phyloP scores from a whole-genome alignment of 1,140 invertebrate species.

The Steinernema feltiae region DNA sequence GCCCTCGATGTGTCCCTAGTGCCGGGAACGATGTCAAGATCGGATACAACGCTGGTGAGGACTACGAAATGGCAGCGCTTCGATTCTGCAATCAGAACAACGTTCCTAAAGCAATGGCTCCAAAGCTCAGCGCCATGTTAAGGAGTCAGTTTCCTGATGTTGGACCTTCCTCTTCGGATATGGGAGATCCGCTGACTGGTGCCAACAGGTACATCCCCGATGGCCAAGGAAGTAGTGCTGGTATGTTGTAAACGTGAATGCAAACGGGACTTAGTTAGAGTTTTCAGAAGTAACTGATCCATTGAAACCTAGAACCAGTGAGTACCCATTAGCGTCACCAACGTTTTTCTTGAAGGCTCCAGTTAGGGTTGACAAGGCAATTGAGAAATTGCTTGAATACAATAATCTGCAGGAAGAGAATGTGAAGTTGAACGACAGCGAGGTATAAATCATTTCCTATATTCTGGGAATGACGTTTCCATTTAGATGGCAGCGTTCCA shows the following conservation, averaged over 20 bases:
- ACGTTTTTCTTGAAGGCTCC: not conserved
- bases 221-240: not conserved
- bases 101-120: conserved; percentile 59
- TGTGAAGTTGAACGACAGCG: conserved; percentile 12
- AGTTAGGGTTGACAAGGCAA: conserved; percentile 38
- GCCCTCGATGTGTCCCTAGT: conserved; percentile 86
- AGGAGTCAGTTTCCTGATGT: conserved; percentile 19
- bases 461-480: too few relatives aligned
- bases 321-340: not conserved
- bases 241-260: not conserved
- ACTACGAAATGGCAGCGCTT: conserved; percentile 67
- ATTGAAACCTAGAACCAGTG: not conserved
- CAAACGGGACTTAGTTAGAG: not conserved
- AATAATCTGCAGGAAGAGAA: conserved; percentile 36
- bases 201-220: conserved; percentile 68
- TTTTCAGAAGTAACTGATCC: not conserved
- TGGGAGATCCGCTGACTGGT: conserved; percentile 61
- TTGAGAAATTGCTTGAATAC: conserved; percentile 39
- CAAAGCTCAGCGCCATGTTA: conserved; percentile 60
- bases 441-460: too few relatives aligned
- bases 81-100: conserved; percentile 69
- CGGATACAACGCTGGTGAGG: conserved; percentile 74
- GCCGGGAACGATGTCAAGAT: conserved; percentile 81
- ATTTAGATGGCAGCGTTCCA: too few relatives aligned
- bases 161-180: conserved; percentile 4